These are phyloP conservation scores for Phoeniculus purpureus DNA, from an alignment of 2,797 vertebrate genomes.

Conservation along the genomic window DNA sequence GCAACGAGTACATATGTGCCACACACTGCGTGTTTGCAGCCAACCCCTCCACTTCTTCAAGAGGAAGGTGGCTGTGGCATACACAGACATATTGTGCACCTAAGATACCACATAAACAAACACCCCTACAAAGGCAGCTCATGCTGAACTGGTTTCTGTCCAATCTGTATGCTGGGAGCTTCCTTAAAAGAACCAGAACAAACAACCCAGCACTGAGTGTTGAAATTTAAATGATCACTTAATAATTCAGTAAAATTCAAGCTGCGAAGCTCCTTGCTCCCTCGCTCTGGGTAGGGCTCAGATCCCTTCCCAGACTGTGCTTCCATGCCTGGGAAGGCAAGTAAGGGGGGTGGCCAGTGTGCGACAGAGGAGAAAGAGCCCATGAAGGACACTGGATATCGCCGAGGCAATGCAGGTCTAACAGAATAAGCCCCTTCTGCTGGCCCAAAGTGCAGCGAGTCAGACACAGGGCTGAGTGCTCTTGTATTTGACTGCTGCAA, in stretches of 20 bases:
- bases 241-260: background rate
- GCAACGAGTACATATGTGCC: conserved; percentile 2
- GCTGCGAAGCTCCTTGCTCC: background rate
- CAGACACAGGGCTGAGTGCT: background rate
- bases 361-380: background rate
- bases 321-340: background rate
- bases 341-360: background rate
- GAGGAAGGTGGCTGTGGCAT: conserved; percentile 11
- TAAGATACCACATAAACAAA: conserved; percentile 13
- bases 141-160: background rate
- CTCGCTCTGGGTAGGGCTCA: background rate
- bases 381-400: background rate
- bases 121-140: background rate
- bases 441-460: background rate
- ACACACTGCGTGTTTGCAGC: background rate
- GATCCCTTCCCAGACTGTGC: background rate
- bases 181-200: background rate
- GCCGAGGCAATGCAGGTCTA: background rate
- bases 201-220: background rate
- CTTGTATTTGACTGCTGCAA: background rate
- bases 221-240: background rate
- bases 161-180: background rate
- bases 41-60: conserved; percentile 3
- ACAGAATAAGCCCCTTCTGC: background rate
- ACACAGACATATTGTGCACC: conserved; percentile 46